Evolutionary conservation across 2,797 vertebrate genomes (phyloP), one percentile per base, ranked within the genome.

Genomic region (Danio albolineatus): DNA sequence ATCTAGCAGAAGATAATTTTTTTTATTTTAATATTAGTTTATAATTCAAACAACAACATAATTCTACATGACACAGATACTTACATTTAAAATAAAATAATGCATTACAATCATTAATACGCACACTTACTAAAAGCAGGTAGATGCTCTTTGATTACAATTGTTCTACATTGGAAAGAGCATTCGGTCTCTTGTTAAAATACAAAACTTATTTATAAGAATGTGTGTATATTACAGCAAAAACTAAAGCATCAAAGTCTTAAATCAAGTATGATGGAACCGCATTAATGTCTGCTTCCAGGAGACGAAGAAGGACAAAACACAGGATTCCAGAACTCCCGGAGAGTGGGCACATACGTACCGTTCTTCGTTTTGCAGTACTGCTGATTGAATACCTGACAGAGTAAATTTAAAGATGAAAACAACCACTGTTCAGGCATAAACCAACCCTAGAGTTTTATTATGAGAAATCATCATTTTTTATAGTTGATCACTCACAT

Each of bases 311-410:
- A 46, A 70, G 66, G 83, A 7, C 77, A 65, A 82, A 70, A 43
- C 4, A 80, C 8, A 0, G 92, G 92, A 80, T 80, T 93, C 89
- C 90, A 91, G 85, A 89, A 94, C 84, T 95, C 94, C 78, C 90
- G 89, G 83, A 95, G 89, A 1, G 94, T 95, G 56, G 94, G 94
- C 4, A 95, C 83, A 0, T 90, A 94, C 0, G 93, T 94, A 89
- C 93, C 90, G 0, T 92, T 91, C 83, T 91, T 94, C 79, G 93
- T 95, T 86, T 88, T 93, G 89, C 80, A 90, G 85, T 94, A 95
- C 51, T 90, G 91, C 85, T 92, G 93, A 36, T 76, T 66, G 43
- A 95, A 95, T 84, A 94, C 89, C 94, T 95, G 90, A n/a, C n/a
- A 76, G 16, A 70, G 16, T 9, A 43, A 21, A 72, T 41, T 6